Conservation (phyloP, 2,888 invertebrate genomes). For the Lochmaea crataegi region DNA sequence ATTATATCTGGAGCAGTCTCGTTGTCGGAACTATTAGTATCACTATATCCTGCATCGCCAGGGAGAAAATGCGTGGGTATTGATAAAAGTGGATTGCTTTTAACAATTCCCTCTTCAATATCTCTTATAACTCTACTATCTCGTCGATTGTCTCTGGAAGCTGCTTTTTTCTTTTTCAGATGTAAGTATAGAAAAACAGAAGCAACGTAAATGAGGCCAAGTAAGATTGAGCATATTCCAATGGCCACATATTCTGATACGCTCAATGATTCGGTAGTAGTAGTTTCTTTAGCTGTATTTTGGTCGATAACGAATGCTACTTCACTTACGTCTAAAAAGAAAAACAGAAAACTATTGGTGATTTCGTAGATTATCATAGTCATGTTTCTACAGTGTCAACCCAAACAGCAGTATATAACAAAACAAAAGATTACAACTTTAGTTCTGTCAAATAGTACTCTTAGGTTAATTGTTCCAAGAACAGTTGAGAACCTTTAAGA, state of each 20-base stretch:
- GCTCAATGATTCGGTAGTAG: slow-evolving; percentile 70
- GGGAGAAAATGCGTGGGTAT: slow-evolving; percentile 73
- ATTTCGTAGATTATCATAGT: too few species aligned
- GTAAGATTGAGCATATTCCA: slow-evolving; percentile 83
- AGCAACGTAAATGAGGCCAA: slow-evolving; percentile 88
- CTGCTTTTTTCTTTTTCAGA: slow-evolving; percentile 71
- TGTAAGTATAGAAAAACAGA: slow-evolving; percentile 87
- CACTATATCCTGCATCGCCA: slow-evolving; percentile 64
- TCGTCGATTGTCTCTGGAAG: slow-evolving; percentile 53
- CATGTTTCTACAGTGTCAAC: too few species aligned
- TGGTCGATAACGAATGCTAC: slow-evolving; percentile 80
- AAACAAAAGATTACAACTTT: too few species aligned
- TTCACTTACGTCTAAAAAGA: slow-evolving; percentile 79
- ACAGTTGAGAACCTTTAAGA: too few species aligned
- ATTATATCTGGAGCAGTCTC: slow-evolving; percentile 69
- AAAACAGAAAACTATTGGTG: background rate
- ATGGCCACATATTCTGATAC: slow-evolving; percentile 86
- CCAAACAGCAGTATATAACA: too few species aligned
- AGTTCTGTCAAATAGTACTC: too few species aligned
- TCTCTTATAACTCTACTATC: slow-evolving; percentile 49
- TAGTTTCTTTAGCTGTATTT: slow-evolving; percentile 68
- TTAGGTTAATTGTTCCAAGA: too few species aligned
- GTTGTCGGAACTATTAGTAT: slow-evolving; percentile 76
- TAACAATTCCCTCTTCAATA: slow-evolving; percentile 75
- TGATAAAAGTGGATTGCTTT: slow-evolving; percentile 79